Conservation (phyloP, 2,888 invertebrate species). For the Idaea aversata region DNA sequence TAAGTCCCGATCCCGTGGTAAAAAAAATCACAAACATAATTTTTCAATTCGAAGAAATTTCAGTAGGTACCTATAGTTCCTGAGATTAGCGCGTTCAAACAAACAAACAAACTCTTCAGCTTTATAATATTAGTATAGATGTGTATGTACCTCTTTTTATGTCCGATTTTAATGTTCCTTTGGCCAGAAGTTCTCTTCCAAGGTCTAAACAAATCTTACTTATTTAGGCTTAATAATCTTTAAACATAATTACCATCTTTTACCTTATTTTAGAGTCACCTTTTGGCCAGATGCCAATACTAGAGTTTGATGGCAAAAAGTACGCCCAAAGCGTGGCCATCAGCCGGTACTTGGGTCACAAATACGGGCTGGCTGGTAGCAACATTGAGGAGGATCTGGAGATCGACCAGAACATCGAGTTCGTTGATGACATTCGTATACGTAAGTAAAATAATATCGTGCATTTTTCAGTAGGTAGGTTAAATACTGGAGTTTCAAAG, state of each 20-base stretch:
- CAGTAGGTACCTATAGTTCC: no score
- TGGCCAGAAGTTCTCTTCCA: no score
- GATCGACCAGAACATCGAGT: constrained; percentile 82
- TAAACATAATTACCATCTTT: background rate
- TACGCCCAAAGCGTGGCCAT: constrained; percentile 82
- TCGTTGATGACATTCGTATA: constrained; percentile 79
- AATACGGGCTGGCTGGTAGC: constrained; percentile 79
- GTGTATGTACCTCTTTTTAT: no score
- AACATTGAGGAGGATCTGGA: constrained; percentile 80
- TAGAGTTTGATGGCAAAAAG: constrained; percentile 82
- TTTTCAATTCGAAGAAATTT: no score
- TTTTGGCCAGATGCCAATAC: constrained; percentile 83
- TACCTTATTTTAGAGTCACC: constrained; percentile 37
- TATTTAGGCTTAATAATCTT: background rate
- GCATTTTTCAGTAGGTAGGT: background rate
- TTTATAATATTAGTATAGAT: no score
- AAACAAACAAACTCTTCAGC: no score
- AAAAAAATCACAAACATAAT: no score
- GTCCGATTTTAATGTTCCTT: no score
- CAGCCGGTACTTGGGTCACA: constrained; percentile 81
- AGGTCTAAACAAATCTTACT: no score
- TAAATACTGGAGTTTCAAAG: background rate
- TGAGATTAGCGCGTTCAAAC: no score
- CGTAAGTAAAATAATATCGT: constrained; percentile 65
- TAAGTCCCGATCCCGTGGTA: no score